Conservation (phyloP, 2,888 invertebrate species). For the Rhorus exstirpatorius region DNA sequence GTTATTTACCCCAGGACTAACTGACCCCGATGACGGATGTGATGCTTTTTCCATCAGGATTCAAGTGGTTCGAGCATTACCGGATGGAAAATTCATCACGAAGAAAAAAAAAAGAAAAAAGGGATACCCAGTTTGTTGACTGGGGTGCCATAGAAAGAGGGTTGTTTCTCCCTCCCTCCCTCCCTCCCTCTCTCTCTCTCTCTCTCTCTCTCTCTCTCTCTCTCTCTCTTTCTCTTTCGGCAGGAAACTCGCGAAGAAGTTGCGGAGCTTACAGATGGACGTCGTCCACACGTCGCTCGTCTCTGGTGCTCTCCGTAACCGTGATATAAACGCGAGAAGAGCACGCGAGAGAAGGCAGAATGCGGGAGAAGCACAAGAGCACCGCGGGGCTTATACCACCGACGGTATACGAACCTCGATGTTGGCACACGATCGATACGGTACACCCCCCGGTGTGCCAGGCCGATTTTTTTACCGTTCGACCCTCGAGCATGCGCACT, state of each 20-base stretch:
- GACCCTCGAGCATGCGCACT: constrained; percentile 80
- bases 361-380: constrained; percentile 40
- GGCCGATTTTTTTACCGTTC: constrained; percentile 88
- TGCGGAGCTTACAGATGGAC: constrained; percentile 64
- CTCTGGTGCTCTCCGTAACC: constrained; percentile 73
- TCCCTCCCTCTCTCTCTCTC: neutral
- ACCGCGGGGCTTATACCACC: constrained; percentile 86
- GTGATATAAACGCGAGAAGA: constrained; percentile 54
- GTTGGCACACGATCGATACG: constrained; percentile 84
- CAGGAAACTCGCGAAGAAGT: constrained; percentile 12
- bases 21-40: too few relatives aligned
- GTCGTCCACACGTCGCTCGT: constrained; percentile 75
- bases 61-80: too few relatives aligned
- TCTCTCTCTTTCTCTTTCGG: neutral
- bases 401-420: constrained; percentile 85
- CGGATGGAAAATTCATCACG: too few relatives aligned
- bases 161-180: too few relatives aligned
- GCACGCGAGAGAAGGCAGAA: constrained; percentile 50
- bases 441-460: constrained; percentile 85
- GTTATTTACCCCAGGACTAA: too few relatives aligned
- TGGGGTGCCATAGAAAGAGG: neutral
- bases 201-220: too few relatives aligned
- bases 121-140: too few relatives aligned
- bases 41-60: too few relatives aligned
- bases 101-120: too few relatives aligned